phyloP scores from a whole-genome alignment of 1,140 invertebrate genomes.

The Solenopsis invicta region DNA sequence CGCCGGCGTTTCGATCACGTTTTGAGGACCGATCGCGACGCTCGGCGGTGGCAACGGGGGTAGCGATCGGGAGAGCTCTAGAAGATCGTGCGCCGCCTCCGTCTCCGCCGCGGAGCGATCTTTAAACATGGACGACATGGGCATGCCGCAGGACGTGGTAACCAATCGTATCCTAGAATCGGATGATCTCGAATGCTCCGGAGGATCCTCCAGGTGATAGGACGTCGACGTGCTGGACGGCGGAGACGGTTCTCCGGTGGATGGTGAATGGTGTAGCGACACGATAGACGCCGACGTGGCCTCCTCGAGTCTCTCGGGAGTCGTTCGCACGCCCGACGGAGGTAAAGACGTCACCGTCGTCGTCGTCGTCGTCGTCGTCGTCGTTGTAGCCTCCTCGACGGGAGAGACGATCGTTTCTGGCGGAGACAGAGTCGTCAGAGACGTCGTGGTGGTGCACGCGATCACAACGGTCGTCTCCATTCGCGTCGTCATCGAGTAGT shows the following conservation, averaged over 20 bases:
- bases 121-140: slow-evolving; percentile 85
- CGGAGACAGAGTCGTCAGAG: not conserved
- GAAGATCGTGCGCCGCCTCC: slow-evolving; percentile 94
- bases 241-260: slow-evolving; percentile 38
- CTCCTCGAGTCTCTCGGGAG: slow-evolving; percentile 11
- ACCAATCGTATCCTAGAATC: slow-evolving; percentile 46
- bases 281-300: not conserved
- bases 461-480: slow-evolving; percentile 60
- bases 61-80: slow-evolving; percentile 93
- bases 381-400: not conserved
- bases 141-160: slow-evolving; percentile 16
- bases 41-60: slow-evolving; percentile 91
- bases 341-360: slow-evolving; percentile 48
- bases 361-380: slow-evolving; percentile 11
- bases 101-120: slow-evolving; percentile 92
- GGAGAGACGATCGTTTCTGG: slow-evolving; percentile 7
- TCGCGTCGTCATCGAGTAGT: slow-evolving; percentile 43
- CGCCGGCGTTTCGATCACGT: slow-evolving; percentile 84
- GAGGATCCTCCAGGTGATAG: slow-evolving; percentile 48
- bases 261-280: not conserved
- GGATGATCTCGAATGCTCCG: not conserved
- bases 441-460: slow-evolving; percentile 8
- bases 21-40: slow-evolving; percentile 85
- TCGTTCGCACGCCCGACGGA: slow-evolving; percentile 14
- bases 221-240: slow-evolving; percentile 35